Evolutionary conservation across 1,140 invertebrate species (phyloP), one percentile per base, ranked within the genome.

Genomic region (Leptestheria dahalacensis): DNA sequence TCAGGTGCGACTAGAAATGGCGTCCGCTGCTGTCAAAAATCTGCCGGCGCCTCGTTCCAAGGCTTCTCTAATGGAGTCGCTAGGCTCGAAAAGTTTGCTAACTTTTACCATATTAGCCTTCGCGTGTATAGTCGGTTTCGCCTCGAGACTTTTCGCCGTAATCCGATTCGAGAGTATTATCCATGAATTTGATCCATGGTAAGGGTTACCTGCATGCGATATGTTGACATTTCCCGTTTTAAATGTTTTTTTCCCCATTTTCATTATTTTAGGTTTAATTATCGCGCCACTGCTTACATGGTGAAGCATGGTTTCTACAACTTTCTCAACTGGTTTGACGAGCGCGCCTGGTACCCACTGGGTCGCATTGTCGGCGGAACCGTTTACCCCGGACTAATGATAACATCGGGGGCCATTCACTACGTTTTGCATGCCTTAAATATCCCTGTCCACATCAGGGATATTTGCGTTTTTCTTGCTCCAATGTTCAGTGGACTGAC

Each of bases 151-250:
- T 51, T 99, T 99, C 76, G 94, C 97, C 63, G 95, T 99, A 51
- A 97, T 99, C 68, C 82, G 96, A 62, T 99, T 99, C 73, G 97
- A 99, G 76, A 97, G 91, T 76, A 99, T 99, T 68, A 99, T 99
- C 72, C 97, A 99, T 73, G 97, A 99, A 75, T 99, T 99, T 72
- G 97, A 99, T 79, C 97, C 97, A 72, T 99, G 33, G 33, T 41
- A 41, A 41, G 95, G 93, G 95, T 20, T 23, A n/a, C 55, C 46
- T 62, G 25, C 48, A 29, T 41, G 6, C 15, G 33, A 9, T 15
- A 41, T 41, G 15, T 41, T 41, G 6, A 41, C 6, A 41, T 15
- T 41, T 15, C 15, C 6, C 6, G 6, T 41, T 15, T 41, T 9
- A 41, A 41, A 97, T 75, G 94, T 97, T 74, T 98, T 97, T 75